phyloP scores from a whole-genome alignment of 2,113 vertebrate genomes.

The Pristiophorus japonicus region DNA sequence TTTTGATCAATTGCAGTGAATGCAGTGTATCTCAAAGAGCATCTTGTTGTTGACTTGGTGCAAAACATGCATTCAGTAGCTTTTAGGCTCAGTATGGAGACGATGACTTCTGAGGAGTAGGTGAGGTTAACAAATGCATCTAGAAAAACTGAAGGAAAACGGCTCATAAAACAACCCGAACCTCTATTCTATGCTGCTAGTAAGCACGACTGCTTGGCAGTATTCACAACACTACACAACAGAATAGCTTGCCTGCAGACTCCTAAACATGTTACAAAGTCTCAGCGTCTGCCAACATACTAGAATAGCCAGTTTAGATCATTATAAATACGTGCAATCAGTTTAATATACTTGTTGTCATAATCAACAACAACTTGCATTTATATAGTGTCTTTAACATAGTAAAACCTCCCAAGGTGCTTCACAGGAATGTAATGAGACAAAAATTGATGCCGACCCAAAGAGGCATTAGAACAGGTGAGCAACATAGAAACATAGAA shows the following conservation, averaged over 20 bases:
- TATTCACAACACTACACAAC: background rate
- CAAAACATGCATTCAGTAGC: background rate
- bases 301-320: background rate
- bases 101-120: background rate
- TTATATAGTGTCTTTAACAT: background rate
- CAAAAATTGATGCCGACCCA: background rate
- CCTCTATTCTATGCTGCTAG: background rate
- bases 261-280: background rate
- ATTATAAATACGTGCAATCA: background rate
- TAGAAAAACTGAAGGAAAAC: background rate
- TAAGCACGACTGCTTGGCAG: background rate
- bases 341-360: background rate
- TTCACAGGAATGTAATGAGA: background rate
- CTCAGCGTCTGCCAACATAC: background rate
- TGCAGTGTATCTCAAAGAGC: background rate
- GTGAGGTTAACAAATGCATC: background rate
- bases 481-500: too few species aligned
- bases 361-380: background rate
- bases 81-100: background rate
- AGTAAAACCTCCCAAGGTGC: background rate
- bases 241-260: background rate
- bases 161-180: background rate
- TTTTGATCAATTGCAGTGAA: slow-evolving; percentile 3
- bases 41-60: background rate
- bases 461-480: background rate